These are phyloP conservation scores for Phaetusa simplex DNA, from an alignment of 2,113 vertebrate genomes.

Conservation along the genomic window DNA sequence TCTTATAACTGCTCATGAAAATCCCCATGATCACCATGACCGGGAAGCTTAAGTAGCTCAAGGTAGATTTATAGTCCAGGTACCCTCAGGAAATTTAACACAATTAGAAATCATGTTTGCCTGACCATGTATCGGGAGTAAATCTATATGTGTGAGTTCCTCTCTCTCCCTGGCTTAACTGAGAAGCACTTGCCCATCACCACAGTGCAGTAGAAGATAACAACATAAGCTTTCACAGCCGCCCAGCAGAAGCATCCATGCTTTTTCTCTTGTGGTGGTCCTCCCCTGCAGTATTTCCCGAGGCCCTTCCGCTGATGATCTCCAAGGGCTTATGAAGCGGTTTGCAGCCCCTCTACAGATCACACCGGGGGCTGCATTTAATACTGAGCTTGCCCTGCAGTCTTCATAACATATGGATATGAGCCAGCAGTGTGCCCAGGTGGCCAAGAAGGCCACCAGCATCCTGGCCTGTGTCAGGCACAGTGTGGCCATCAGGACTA, in stretches of 20 bases:
- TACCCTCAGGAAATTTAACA: background rate
- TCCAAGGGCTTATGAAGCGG: background rate
- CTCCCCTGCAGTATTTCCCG: background rate
- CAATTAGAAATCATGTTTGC: background rate
- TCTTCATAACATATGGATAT: background rate
- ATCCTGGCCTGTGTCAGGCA: background rate
- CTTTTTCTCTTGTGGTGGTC: background rate
- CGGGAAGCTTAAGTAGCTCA: background rate
- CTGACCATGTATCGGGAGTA: background rate
- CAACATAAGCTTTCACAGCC: fast-evolving
- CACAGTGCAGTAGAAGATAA: background rate
- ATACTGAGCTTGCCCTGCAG: background rate
- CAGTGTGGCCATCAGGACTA: background rate
- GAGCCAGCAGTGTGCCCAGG: background rate
- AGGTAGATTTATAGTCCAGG: background rate
- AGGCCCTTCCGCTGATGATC: background rate
- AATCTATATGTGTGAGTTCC: background rate
- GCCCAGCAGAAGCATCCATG: background rate
- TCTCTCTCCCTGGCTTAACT: background rate
- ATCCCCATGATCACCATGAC: background rate
- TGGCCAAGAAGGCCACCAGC: background rate
- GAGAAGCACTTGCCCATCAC: background rate
- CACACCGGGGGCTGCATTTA: background rate
- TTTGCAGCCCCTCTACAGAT: background rate
- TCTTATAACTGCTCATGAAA: background rate